Base-by-base conservation (phyloP, 64 coral and sea anemone species). In the Platygyra sinensis region DNA sequence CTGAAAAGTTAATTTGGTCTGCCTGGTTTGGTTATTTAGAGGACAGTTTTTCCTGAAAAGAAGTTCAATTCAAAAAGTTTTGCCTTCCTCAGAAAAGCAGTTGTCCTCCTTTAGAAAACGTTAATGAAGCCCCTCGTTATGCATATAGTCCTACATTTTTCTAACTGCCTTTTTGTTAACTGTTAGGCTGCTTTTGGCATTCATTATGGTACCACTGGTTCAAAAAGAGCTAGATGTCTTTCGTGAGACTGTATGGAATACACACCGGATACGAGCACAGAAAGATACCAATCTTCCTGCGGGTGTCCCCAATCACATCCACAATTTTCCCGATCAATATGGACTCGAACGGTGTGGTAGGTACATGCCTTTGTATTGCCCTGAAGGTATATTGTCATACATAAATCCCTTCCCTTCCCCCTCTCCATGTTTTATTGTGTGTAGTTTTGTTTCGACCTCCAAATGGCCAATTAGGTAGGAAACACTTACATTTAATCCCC, bases 191-290 rank as follows among this genome's bases (percentile, higher is more conserved):
- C 78, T 80, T 25, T 62, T 80, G 57, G 57, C 57, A 61, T 62
- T 80, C 60, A 29, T 80, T 3, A 76, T 76, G 87, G 75, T 89
- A 29, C 74, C 87, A 5, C 0, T 28, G 9, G 29, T 88, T 19
- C 87, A 89, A 63, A 89, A 76, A 46, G 87, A 89, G 62, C 30
- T 89, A 50, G 75, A 89, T 46, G 62, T 60, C 49, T 89, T 89
- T 62, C 78, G 75, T 38, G 87, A 89, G 8, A 78, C 73, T 18
- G 62, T 89, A 24, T 89, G 87, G 87, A 89, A 89, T 25, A 78
- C 54, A 30, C 87, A 89, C 39, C 60, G 87, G 20, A 79, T 89
- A 33, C 27, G 87, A 89, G 46, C 16, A 54, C 87, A 89, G 57
- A 89, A 79, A 60, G 87, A 89, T 22, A 76, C 87, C 2, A 20